These are phyloP conservation scores for Drosophila infuscata DNA, from an alignment of 2,888 invertebrate species.

Conservation along the genomic window DNA sequence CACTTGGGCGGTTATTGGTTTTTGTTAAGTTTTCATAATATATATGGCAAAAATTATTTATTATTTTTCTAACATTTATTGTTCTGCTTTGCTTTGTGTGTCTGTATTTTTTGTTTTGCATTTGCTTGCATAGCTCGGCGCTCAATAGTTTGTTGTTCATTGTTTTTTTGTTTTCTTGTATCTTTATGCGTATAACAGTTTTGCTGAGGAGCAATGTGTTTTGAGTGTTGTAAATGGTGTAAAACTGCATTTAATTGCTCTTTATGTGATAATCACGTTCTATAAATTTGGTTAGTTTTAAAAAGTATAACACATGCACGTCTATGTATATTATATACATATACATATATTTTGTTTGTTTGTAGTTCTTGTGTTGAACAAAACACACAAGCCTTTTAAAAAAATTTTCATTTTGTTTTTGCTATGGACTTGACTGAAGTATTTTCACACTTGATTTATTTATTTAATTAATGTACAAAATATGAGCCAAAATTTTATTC, in stretches of 20 bases:
- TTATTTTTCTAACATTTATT: slow-evolving; percentile 69
- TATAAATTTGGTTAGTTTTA: slow-evolving; percentile 54
- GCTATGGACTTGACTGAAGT: slow-evolving; percentile 53
- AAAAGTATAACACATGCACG: slow-evolving; percentile 47
- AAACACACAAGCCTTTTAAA: slow-evolving; percentile 72
- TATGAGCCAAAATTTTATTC: slow-evolving; percentile 58
- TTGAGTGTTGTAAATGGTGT: slow-evolving; percentile 50
- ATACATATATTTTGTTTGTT: slow-evolving; percentile 17
- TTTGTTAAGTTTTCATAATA: slow-evolving; percentile 28
- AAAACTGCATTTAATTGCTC: slow-evolving; percentile 52
- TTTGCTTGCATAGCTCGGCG: slow-evolving; percentile 36
- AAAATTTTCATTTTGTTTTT: slow-evolving; percentile 27
- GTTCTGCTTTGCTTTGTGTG: slow-evolving; percentile 64
- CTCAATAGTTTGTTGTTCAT: slow-evolving; percentile 10
- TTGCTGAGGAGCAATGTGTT: slow-evolving; percentile 21
- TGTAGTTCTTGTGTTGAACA: slow-evolving; percentile 52
- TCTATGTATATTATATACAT: neutral
- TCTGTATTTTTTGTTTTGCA: slow-evolving; percentile 3
- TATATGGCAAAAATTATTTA: slow-evolving; percentile 52
- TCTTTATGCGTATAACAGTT: slow-evolving; percentile 67
- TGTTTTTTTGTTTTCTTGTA: neutral
- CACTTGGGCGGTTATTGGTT: neutral
- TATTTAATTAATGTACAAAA: slow-evolving; percentile 52
- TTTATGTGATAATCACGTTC: slow-evolving; percentile 16
- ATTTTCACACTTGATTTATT: slow-evolving; percentile 33